Evolutionary conservation across 2,113 vertebrate genomes (phyloP).

Genomic region (Xerus inauris): DNA sequence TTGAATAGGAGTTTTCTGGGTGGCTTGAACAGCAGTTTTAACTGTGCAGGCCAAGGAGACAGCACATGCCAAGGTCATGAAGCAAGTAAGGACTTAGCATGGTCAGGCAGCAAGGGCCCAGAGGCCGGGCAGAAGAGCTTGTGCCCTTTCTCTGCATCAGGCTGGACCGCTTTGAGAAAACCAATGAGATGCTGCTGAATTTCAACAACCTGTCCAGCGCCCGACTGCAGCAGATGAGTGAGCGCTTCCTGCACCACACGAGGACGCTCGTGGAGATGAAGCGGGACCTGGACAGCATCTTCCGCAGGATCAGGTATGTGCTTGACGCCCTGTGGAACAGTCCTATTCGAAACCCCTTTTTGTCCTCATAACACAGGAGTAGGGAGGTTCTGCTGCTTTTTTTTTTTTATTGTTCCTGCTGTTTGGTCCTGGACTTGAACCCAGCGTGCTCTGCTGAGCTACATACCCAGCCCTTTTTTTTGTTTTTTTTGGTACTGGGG

Average conservation of each 20-base stretch:
- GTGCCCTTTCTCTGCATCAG: slow-evolving; percentile 78
- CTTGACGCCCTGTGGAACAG: too few species aligned
- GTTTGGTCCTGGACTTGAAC: too few species aligned
- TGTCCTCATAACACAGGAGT: neutral
- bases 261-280: slow-evolving; percentile 96
- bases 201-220: slow-evolving; percentile 96
- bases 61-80: too few species aligned
- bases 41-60: neutral
- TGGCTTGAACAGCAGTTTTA: neutral
- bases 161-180: slow-evolving; percentile 99
- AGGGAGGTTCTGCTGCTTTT: neutral
- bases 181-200: slow-evolving; percentile 99
- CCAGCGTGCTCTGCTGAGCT: too few species aligned
- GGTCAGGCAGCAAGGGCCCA: neutral
- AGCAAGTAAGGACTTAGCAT: neutral
- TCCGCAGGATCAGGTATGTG: slow-evolving; percentile 91
- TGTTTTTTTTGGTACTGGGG: too few species aligned
- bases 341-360: too few species aligned
- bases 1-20: neutral
- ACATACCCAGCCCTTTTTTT: too few species aligned
- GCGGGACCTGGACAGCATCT: slow-evolving; percentile 96
- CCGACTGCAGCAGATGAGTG: slow-evolving; percentile 96
- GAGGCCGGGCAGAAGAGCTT: neutral
- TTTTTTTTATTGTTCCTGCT: neutral
- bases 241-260: slow-evolving; percentile 95